Evolutionary conservation across 2,888 invertebrate species (phyloP), one percentile per base, ranked within the genome.

Genomic region (Eristalinus sepulchralis): DNA sequence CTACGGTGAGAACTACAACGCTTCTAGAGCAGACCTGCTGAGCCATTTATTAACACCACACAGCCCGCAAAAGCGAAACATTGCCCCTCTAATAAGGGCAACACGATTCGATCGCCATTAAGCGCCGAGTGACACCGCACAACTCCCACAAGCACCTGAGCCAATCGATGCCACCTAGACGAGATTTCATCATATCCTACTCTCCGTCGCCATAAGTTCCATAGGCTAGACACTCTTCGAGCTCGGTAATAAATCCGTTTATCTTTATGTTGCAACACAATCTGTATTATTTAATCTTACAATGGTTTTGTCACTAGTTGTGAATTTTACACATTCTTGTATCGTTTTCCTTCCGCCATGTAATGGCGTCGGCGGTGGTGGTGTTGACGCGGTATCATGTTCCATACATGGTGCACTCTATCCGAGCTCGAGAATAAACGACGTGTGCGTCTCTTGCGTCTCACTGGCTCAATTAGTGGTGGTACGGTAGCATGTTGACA

Each of bases 261-360:
- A 81, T 81, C 81, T 81, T 24, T 77, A 72, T 60, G 77, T 85
- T 82, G 77, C 85, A 77, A 81, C 53, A 82, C 77, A 68, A 77
- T 85, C 81, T 77, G 80, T 63, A 77, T 77, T 77, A 72, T 81
- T 77, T 85, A 72, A 85, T 85, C 85, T 68, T 68, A 85, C 85
- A 85, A 85, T 76, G 80, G 76, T 85, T 85, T 85, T 85, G 81
- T 85, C 85, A 85, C 85, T 73, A 64, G 68, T 77, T 85, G 76
- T 82, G 77, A 81, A 77, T 85, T 85, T 85, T 70, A 85, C 77
- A 81, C 85, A 85, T 85, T 85, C 68, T 70, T 70, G 53, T 77
- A 63, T 64, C 33, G 60, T 79, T 84, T 80, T 71, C 67, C 75
- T 84, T 84, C 84, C 84, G 80, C 70, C 71, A 73, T 83, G 62